These are phyloP conservation scores for Thera obeliscata DNA, from an alignment of 2,888 invertebrate genomes.

Conservation along the genomic window DNA sequence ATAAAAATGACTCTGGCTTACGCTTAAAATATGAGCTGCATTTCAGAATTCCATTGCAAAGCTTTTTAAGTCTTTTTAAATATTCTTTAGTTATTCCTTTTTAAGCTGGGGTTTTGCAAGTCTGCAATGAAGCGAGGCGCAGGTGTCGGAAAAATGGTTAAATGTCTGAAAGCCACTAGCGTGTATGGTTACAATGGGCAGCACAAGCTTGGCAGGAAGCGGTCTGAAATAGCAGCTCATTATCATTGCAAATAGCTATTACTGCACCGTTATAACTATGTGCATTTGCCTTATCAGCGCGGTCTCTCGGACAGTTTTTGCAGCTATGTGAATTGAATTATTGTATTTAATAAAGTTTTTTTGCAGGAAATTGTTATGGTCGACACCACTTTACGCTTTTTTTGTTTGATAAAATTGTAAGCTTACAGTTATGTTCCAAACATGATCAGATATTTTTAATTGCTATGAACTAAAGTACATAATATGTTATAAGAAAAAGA, in stretches of 20 bases:
- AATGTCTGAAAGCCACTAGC: conserved; percentile 21
- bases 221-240: conserved; percentile 31
- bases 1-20: conserved; percentile 28
- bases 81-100: conserved; percentile 31
- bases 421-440: no score
- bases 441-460: no score
- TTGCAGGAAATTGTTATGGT: conserved; percentile 11
- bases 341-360: conserved; percentile 12
- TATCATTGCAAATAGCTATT: conserved; percentile 35
- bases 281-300: conserved; percentile 32
- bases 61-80: conserved; percentile 36
- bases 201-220: conserved; percentile 19
- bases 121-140: conserved; percentile 24
- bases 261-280: conserved; percentile 18
- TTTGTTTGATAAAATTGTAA: background rate
- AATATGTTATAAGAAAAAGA: no score
- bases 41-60: conserved; percentile 38
- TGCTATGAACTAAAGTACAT: no score
- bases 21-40: conserved; percentile 32
- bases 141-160: conserved; percentile 31
- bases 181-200: conserved; percentile 28
- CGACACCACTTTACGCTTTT: background rate
- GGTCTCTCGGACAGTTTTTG: conserved; percentile 26
- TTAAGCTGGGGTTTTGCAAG: conserved; percentile 37
- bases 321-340: conserved; percentile 7